phyloP scores from a whole-genome alignment of 2,113 vertebrate genomes.

The Struthidea cinerea region DNA sequence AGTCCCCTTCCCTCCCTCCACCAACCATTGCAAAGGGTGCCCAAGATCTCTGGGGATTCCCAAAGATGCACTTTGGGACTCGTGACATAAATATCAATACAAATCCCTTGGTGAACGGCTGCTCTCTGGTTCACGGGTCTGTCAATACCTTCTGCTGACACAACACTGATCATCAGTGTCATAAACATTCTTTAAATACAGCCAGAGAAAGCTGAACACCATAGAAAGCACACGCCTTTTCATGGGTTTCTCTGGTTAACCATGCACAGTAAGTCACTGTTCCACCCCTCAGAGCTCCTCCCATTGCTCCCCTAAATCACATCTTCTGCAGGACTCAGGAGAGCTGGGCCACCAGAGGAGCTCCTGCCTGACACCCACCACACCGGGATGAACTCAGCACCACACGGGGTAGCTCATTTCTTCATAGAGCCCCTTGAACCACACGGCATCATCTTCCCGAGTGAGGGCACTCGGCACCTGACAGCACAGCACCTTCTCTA shows the following conservation, averaged over 20 bases:
- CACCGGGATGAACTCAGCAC: neutral
- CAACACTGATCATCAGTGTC: neutral
- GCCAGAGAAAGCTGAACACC: neutral
- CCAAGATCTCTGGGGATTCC: neutral
- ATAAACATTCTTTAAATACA: neutral
- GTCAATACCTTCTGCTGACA: neutral
- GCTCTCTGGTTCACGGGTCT: neutral
- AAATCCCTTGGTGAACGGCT: neutral
- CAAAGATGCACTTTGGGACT: neutral
- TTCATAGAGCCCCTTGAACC: fast-evolving
- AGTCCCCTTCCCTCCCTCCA: neutral
- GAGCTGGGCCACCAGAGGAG: neutral
- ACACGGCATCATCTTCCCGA: fast-evolving
- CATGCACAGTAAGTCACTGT: fast-evolving
- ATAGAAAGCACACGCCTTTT: neutral
- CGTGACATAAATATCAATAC: neutral
- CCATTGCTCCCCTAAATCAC: neutral
- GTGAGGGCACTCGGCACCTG: neutral
- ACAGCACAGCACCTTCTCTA: neutral
- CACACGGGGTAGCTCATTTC: fast-evolving
- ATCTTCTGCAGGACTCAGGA: fast-evolving
- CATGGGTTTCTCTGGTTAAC: neutral
- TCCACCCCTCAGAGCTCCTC: neutral
- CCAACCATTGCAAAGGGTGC: neutral
- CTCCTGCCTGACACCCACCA: neutral